phyloP scores from a whole-genome alignment of 2,113 vertebrate genomes.

The Hirundichthys speculiger region DNA sequence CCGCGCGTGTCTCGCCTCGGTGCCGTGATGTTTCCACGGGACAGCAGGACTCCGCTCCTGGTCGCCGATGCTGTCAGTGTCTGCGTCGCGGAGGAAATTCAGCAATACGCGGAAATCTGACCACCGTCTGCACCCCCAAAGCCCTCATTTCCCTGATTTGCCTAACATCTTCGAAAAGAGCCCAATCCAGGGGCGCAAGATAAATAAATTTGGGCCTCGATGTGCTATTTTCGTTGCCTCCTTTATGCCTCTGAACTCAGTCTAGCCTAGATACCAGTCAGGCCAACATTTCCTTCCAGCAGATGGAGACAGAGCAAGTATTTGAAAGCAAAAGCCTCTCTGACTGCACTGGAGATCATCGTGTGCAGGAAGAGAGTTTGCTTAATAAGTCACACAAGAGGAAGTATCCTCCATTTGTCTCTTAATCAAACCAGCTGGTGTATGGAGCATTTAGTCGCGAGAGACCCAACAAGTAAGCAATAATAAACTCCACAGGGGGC shows the following conservation, averaged over 20 bases:
- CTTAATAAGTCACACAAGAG: slow-evolving; percentile 6
- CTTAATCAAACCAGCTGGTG: slow-evolving; percentile 12
- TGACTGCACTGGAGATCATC: slow-evolving; percentile 11
- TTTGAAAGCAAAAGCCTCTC: slow-evolving; percentile 34
- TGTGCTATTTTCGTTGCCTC: slow-evolving; percentile 66
- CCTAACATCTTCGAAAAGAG: slow-evolving; percentile 19
- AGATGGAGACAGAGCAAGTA: slow-evolving; percentile 74
- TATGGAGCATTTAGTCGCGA: neutral
- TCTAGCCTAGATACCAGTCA: slow-evolving; percentile 65
- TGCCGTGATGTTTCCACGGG: slow-evolving; percentile 65
- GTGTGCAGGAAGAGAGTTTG: slow-evolving; percentile 21
- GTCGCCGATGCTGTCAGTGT: slow-evolving; percentile 56
- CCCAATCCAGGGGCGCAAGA: slow-evolving; percentile 17
- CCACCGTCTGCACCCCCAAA: slow-evolving; percentile 18
- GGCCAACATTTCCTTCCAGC: slow-evolving; percentile 49
- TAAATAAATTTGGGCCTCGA: slow-evolving; percentile 48
- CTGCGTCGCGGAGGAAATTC: slow-evolving; percentile 49
- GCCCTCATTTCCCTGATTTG: slow-evolving; percentile 29
- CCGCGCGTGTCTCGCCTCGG: slow-evolving; percentile 61
- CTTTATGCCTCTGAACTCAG: slow-evolving; percentile 61
- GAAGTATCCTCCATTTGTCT: slow-evolving; percentile 2
- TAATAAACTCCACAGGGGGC: slow-evolving; percentile 1
- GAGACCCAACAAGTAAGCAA: slow-evolving; percentile 22
- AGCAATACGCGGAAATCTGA: slow-evolving; percentile 29
- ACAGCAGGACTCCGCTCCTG: slow-evolving; percentile 59